Base-by-base conservation (phyloP, 2,113 vertebrate species). In the Chloropsis cyanopogon region DNA sequence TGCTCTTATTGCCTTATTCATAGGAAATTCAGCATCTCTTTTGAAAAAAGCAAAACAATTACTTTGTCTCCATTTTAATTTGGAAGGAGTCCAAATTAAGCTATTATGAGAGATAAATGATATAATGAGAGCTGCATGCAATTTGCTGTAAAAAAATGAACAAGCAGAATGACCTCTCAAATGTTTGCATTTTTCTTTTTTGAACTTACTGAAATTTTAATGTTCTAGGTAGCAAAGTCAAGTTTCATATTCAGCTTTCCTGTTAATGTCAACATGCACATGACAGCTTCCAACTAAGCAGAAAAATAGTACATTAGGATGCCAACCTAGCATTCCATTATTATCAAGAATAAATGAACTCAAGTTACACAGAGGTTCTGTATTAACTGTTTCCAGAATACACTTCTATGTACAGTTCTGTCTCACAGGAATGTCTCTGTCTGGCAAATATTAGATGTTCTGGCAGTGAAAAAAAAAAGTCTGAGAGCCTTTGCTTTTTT, bases 211-310 rank as follows among this genome's bases (percentile, higher is more conserved):
- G 93, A 92, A 96, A 93, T 94, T 95, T 90, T 94, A 93, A 96
- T 96, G 93, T 97, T 96, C 89, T 87, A 95, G 93, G 90, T 95
- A 94, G 82, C 2, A 16, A 94, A 95, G 89, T 95, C 94, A 96
- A 90, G 91, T 97, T 96, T 97, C 96, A 88, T 95, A 91, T 95
- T 94, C 97, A 77, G 79, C 68, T 86, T 80, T 78, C 85, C 93
- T 92, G 89, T 95, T 96, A 93, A 84, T 84, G 69, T 85, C 93
- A 90, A 96, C 88, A 86, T 96, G 88, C 88, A 94, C 82, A 93
- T 94, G 96, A 90, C 83, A 96, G 91, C 81, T 97, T 97, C 89
- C 66, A 97, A 96, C 96, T 97, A 97, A 95, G 92, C 93, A 96
- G 93, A 97, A 97, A 97, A 97, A 97, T 39, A 97, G 96, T 65